Evolutionary conservation across 2,113 vertebrate species (phyloP).

Genomic region (Hymenochirus boettgeri): DNA sequence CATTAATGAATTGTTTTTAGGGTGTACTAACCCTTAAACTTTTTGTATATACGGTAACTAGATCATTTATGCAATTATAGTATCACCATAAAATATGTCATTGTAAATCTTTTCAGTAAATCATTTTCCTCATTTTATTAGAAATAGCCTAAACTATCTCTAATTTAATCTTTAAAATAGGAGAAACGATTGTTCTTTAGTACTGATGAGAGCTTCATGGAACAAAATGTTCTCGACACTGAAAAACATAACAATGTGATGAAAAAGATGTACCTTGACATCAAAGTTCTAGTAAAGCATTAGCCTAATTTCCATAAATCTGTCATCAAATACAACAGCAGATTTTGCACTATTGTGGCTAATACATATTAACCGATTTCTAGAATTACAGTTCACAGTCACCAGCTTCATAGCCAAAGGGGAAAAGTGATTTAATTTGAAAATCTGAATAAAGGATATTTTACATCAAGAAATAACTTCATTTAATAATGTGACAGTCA

Average conservation of each 20-base stretch:
- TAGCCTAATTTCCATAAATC: constrained; percentile 2
- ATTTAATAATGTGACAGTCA: constrained; percentile 23
- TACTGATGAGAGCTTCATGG: background rate
- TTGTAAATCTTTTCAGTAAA: background rate
- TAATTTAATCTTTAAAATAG: background rate
- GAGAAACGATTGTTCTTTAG: background rate
- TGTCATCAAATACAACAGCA: constrained; percentile 8
- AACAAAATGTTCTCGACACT: background rate
- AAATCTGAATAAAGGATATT: constrained; percentile 23
- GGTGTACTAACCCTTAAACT: too few species aligned
- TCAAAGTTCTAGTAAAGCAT: constrained; percentile 5
- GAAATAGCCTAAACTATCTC: background rate
- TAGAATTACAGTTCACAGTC: constrained; percentile 4
- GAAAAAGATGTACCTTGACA: background rate
- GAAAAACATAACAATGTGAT: background rate
- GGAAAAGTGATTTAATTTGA: constrained; percentile 25
- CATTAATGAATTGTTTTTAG: too few species aligned
- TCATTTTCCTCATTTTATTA: too few species aligned
- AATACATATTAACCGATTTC: constrained; percentile 23
- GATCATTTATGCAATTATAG: too few species aligned
- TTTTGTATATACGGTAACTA: too few species aligned
- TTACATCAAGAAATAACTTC: background rate
- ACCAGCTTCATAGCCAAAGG: constrained; percentile 17
- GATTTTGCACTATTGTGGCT: constrained; percentile 16
- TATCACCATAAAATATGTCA: background rate